These are phyloP conservation scores for Chaetodon trifascialis DNA, from an alignment of 2,113 vertebrate genomes.

Conservation along the genomic window DNA sequence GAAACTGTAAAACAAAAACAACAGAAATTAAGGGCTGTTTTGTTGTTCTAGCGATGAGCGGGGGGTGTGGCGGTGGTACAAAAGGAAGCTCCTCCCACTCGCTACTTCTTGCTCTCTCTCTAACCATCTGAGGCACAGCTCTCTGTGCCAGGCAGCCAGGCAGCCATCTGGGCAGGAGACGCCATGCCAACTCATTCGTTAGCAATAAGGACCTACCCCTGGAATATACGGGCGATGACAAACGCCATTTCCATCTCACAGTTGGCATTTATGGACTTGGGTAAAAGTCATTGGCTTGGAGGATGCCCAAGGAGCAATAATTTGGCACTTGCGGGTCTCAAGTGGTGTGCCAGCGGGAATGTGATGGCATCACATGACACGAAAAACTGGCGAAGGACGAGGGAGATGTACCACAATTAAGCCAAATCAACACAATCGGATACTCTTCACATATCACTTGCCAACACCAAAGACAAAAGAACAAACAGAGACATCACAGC, in stretches of 20 bases:
- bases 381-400: constrained; percentile 66
- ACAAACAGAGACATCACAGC: constrained; percentile 70
- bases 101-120: constrained; percentile 68
- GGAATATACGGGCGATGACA: constrained; percentile 46
- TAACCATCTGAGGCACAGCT: constrained; percentile 71
- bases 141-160: constrained; percentile 82
- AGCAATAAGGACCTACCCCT: constrained; percentile 69
- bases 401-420: constrained; percentile 54
- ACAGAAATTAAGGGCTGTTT: constrained; percentile 73
- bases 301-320: constrained; percentile 78
- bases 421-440: constrained; percentile 51
- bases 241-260: constrained; percentile 33
- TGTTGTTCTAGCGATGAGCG: constrained; percentile 69
- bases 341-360: constrained; percentile 82
- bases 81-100: constrained; percentile 81
- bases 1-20: constrained; percentile 54
- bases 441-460: constrained; percentile 63
- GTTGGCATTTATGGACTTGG: constrained; percentile 59
- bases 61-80: constrained; percentile 68
- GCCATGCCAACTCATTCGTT: constrained; percentile 77
- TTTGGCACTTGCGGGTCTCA: constrained; percentile 81
- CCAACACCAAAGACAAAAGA: constrained; percentile 72
- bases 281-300: constrained; percentile 55
- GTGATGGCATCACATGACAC: constrained; percentile 77
- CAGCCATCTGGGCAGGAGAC: constrained; percentile 82